phyloP scores from a whole-genome alignment of 2,113 vertebrate species.

The Antechinus stuartii region DNA sequence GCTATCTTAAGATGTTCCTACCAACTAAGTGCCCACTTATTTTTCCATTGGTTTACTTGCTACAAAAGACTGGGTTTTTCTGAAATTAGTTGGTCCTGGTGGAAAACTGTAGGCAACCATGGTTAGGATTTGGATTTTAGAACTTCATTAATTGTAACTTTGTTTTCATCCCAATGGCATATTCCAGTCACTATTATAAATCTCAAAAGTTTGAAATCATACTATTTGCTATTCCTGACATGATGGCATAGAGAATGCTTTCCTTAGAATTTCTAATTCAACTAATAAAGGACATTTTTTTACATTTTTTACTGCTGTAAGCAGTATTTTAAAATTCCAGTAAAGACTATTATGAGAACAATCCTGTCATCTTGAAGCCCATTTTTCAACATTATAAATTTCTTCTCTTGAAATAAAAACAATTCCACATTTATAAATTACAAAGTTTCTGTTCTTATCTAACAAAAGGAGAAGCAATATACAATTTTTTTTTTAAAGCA shows the following conservation, averaged over 20 bases:
- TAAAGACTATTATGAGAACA: slow-evolving; percentile 13
- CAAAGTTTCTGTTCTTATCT: neutral
- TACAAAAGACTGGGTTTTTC: neutral
- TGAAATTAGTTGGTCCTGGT: slow-evolving; percentile 25
- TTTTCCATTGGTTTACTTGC: slow-evolving; percentile 19
- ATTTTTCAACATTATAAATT: slow-evolving; percentile 44
- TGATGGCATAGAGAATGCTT: neutral
- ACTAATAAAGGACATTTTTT: slow-evolving; percentile 17
- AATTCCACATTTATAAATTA: neutral
- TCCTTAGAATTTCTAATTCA: neutral
- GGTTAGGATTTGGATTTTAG: neutral
- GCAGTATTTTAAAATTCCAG: slow-evolving; percentile 50
- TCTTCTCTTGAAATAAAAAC: neutral
- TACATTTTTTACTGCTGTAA: slow-evolving; percentile 11
- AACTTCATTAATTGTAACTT: slow-evolving; percentile 17
- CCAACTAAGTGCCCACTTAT: slow-evolving; percentile 2
- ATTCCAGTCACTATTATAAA: slow-evolving; percentile 10
- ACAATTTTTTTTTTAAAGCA: neutral
- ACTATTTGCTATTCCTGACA: neutral
- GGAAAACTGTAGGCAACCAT: slow-evolving; percentile 32
- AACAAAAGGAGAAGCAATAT: neutral
- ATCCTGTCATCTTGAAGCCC: slow-evolving; percentile 17
- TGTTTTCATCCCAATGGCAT: neutral
- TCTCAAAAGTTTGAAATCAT: slow-evolving; percentile 32
- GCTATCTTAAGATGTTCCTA: neutral